A percentile compares a stretch with the other conserved stretches of the same genome.
Evolutionary conservation across 2,888 invertebrate species (phyloP).

Genomic region (Axea sp.): DNA sequence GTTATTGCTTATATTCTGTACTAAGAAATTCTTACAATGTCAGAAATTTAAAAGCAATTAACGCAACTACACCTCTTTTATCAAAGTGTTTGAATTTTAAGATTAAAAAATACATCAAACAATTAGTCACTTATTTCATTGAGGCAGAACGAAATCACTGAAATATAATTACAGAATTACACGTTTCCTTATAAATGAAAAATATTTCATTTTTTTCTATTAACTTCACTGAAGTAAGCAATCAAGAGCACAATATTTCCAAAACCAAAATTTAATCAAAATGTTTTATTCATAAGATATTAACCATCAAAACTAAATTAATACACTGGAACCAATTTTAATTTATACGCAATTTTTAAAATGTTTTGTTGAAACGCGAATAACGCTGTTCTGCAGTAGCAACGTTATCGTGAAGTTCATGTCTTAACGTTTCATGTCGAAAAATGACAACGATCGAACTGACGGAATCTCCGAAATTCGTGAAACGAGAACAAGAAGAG

Average conservation of each 20-base stretch:
- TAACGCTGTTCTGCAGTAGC: no score
- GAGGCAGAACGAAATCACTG: neutral
- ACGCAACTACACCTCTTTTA: neutral
- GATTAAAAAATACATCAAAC: neutral
- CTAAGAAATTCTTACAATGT: no score
- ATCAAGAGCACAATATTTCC: no score
- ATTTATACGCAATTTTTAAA: no score
- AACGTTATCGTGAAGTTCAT: no score
- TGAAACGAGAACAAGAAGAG: constrained; percentile 58
- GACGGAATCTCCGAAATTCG: constrained; percentile 57
- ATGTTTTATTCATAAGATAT: no score
- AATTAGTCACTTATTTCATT: constrained; percentile 6
- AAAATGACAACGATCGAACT: constrained; percentile 33
- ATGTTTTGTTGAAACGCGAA: no score
- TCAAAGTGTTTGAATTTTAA: constrained; percentile 1
- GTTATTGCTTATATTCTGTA: no score
- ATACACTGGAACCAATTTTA: no score
- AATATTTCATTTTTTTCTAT: no score
- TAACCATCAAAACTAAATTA: no score
- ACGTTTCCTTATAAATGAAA: neutral
- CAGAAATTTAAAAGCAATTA: constrained; percentile 6
- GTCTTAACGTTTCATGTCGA: constrained; percentile 38
- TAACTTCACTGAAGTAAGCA: neutral
- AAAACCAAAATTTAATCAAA: no score
- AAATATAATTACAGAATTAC: constrained; percentile 6